These are phyloP conservation scores for Conus canariensis DNA, from an alignment of 2,888 invertebrate species.

Conservation along the genomic window DNA sequence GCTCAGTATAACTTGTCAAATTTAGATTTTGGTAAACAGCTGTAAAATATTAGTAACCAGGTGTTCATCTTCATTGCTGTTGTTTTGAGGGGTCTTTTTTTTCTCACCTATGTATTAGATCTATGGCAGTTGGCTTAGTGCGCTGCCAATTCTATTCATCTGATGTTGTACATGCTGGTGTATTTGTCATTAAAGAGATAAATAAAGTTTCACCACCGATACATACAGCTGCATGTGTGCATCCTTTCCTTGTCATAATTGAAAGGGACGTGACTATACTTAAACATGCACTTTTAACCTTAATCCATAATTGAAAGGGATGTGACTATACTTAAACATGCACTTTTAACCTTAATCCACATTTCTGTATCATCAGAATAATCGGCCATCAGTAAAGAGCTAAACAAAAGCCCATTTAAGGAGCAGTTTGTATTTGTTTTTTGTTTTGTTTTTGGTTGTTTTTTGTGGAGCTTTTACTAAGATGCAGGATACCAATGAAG, in stretches of 20 bases:
- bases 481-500: too few species aligned
- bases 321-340: too few species aligned
- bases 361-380: too few species aligned
- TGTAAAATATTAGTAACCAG: conserved; percentile 7
- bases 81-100: not conserved
- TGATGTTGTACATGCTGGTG: conserved; percentile 38
- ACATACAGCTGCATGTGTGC: not conserved
- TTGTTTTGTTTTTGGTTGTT: too few species aligned
- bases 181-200: conserved; percentile 22
- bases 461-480: too few species aligned
- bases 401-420: too few species aligned
- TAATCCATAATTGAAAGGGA: too few species aligned
- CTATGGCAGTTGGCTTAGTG: not conserved
- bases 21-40: not conserved
- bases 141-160: conserved; percentile 19
- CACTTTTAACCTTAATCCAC: too few species aligned
- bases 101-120: not conserved
- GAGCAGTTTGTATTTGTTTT: too few species aligned
- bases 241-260: not conserved
- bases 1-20: not conserved
- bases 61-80: not conserved
- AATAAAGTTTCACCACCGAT: conserved; percentile 42
- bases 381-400: too few species aligned
- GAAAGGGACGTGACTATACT: too few species aligned
- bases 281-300: too few species aligned